Conservation (phyloP, 2,797 vertebrate species). For the Alcedo quadribrachys region DNA sequence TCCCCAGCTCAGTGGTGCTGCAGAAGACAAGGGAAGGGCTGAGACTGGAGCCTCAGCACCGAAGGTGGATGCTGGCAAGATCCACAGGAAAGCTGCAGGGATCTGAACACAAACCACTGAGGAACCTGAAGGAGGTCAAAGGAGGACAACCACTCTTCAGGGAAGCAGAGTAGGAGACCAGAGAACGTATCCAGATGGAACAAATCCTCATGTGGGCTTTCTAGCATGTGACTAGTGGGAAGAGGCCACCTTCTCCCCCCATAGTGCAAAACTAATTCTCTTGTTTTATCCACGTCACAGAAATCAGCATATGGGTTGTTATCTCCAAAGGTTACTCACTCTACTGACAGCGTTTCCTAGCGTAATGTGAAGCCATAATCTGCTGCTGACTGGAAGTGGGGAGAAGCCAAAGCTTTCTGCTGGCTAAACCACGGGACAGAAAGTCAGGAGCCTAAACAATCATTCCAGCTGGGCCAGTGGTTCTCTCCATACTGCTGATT, state of each 20-base stretch:
- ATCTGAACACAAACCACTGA: neutral
- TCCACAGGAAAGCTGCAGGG: neutral
- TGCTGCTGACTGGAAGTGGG: slow-evolving; percentile 5
- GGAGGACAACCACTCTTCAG: neutral
- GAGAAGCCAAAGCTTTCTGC: slow-evolving; percentile 20
- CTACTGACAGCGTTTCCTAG: slow-evolving; percentile 37
- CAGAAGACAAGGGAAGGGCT: neutral
- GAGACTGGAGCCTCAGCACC: neutral
- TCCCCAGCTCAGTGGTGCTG: neutral
- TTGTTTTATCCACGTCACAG: neutral
- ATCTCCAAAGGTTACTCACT: slow-evolving; percentile 39
- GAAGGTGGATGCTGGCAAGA: neutral
- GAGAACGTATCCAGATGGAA: neutral
- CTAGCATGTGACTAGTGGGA: neutral
- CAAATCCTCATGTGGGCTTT: neutral
- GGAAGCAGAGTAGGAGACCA: neutral
- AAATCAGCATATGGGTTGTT: slow-evolving; percentile 57
- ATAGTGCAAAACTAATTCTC: neutral
- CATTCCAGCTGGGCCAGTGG: slow-evolving; percentile 15
- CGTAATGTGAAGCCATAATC: neutral
- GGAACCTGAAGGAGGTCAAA: neutral
- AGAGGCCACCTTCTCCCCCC: neutral
- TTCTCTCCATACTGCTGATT: neutral
- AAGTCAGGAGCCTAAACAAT: neutral
- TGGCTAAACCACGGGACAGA: neutral